Percentiles rank a stretch among this genome's conserved stretches.
These are phyloP conservation scores for Fulmarus glacialis DNA, from an alignment of 2,113 vertebrate genomes.

Conservation along the genomic window DNA sequence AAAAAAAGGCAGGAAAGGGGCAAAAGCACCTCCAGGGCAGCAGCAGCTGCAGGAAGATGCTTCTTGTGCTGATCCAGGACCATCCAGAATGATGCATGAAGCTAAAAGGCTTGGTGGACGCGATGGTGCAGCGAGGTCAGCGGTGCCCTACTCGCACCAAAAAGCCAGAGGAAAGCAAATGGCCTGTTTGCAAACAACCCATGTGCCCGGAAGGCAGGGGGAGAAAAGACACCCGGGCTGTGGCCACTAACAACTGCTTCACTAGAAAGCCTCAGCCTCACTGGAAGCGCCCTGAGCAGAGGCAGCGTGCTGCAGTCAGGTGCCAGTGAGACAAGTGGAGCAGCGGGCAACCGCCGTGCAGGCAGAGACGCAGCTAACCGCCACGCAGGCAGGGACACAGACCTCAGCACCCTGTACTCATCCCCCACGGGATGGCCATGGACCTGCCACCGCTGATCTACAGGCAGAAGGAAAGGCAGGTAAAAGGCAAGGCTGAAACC, in stretches of 20 bases:
- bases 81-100: background rate
- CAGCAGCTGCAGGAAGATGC: background rate
- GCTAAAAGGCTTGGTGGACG: background rate
- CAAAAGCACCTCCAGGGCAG: background rate
- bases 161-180: background rate
- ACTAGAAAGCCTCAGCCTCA: background rate
- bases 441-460: accelerated
- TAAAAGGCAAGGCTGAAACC: background rate
- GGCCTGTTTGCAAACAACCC: background rate
- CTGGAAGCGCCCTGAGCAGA: background rate
- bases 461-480: background rate
- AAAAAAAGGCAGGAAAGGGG: background rate
- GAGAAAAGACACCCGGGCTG: background rate
- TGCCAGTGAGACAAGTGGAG: background rate
- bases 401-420: background rate
- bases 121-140: background rate
- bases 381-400: background rate
- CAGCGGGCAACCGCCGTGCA: background rate
- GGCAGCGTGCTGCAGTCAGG: background rate
- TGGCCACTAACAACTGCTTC: background rate
- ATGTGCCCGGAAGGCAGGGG: too few species aligned
- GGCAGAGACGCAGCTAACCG: background rate
- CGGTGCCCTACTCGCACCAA: background rate
- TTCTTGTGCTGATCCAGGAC: background rate
- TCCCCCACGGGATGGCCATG: accelerated